phyloP scores from a whole-genome alignment of 1,140 invertebrate species.

The Hycleus cichorii region DNA sequence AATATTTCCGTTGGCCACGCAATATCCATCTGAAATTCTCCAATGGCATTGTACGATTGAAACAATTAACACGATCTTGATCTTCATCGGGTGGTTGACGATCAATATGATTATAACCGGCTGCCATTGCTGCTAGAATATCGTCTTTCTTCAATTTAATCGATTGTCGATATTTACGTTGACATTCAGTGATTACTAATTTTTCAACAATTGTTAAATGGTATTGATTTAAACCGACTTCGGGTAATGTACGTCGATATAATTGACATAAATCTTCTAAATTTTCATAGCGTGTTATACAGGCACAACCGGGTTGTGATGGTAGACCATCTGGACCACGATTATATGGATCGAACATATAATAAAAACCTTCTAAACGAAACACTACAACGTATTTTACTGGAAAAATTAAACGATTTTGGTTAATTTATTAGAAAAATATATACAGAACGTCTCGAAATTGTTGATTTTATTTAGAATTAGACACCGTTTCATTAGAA shows the following conservation, averaged over 20 bases:
- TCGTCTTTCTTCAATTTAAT: too few relatives aligned
- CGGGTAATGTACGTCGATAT: conserved; percentile 33
- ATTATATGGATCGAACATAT: conserved; percentile 43
- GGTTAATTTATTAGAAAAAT: too few relatives aligned
- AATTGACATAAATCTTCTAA: conserved; percentile 35
- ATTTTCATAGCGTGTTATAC: conserved; percentile 30
- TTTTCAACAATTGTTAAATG: conserved; percentile 35
- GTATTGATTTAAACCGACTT: conserved; percentile 24
- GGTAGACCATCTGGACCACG: conserved; percentile 38
- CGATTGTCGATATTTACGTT: background rate
- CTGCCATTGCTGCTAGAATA: too few relatives aligned
- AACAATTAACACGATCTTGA: conserved; percentile 18
- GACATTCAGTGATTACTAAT: background rate
- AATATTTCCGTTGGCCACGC: conserved; percentile 13
- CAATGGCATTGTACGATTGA: conserved; percentile 31
- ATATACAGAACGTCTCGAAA: too few relatives aligned
- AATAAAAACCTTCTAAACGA: conserved; percentile 33
- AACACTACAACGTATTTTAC: conserved; percentile 36
- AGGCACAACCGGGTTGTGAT: conserved; percentile 39
- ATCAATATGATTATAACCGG: too few relatives aligned
- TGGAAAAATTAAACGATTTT: too few relatives aligned
- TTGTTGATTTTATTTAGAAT: too few relatives aligned
- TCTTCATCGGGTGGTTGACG: background rate
- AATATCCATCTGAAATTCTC: conserved; percentile 26
- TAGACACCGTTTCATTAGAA: too few relatives aligned